A percentile compares a stretch with the other conserved stretches of the same genome.
Evolutionary conservation across 1,140 invertebrate species (phyloP).

Genomic region (Frieseomelitta varia): DNA sequence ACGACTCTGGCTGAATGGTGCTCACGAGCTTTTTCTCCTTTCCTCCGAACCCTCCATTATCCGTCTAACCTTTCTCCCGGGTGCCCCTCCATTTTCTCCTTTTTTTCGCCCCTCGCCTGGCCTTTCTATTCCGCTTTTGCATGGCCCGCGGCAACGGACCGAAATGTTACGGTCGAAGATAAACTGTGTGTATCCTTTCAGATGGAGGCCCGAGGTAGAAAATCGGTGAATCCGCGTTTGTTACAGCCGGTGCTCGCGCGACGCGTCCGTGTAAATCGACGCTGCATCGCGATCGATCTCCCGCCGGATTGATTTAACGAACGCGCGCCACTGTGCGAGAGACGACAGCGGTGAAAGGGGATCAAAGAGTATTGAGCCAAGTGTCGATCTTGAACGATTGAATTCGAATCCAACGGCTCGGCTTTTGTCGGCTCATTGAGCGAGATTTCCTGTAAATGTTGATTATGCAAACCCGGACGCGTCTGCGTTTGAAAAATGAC

Average conservation of each 20-base stretch:
- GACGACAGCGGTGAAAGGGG: neutral
- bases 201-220: slow-evolving; percentile 4
- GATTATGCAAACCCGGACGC: no score
- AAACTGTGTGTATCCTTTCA: slow-evolving; percentile 27
- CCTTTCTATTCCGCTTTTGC: slow-evolving; percentile 32
- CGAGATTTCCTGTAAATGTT: no score
- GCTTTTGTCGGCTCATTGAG: no score
- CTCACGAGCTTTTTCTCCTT: neutral
- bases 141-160: slow-evolving; percentile 18
- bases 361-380: neutral
- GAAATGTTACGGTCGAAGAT: slow-evolving; percentile 18
- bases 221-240: slow-evolving; percentile 25
- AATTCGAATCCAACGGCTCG: no score
- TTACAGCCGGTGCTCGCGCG: neutral
- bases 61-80: neutral
- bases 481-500: no score
- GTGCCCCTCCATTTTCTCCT: neutral
- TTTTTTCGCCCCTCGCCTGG: neutral
- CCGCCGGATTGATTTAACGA: neutral
- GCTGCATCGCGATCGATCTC: neutral
- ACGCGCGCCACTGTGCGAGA: neutral
- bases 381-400: neutral
- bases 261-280: neutral
- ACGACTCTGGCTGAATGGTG: neutral
- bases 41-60: neutral